These are phyloP conservation scores for Tholera decimalis DNA, from an alignment of 2,888 invertebrate genomes.

Conservation along the genomic window DNA sequence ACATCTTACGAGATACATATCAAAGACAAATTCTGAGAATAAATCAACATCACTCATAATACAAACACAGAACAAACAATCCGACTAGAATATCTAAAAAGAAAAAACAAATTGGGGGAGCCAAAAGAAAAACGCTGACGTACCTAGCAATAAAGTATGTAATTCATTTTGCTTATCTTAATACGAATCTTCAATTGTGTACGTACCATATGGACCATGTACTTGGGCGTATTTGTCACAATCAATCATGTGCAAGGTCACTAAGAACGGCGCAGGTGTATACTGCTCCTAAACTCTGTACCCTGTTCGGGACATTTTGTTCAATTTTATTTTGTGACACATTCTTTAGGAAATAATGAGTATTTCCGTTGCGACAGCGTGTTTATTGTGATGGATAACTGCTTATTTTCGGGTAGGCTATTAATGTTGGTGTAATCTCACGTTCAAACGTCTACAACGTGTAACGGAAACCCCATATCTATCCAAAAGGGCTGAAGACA, in stretches of 20 bases:
- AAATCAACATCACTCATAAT: not conserved
- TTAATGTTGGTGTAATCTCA: not conserved
- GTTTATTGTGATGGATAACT: constrained; percentile 42
- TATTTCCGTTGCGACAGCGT: constrained; percentile 27
- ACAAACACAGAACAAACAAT: constrained; percentile 9
- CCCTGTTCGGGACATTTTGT: constrained; percentile 41
- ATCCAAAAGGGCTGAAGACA: no score
- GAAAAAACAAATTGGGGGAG: constrained; percentile 45
- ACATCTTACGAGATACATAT: not conserved
- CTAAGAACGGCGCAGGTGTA: constrained; percentile 66
- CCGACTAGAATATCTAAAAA: constrained; percentile 9
- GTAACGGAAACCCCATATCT: no score
- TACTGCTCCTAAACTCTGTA: constrained; percentile 64
- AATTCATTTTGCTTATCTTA: constrained; percentile 83
- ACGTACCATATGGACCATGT: constrained; percentile 61
- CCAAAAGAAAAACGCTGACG: constrained; percentile 54
- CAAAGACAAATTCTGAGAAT: constrained; percentile 2
- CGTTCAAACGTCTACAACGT: not conserved
- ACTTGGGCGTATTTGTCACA: constrained; percentile 80
- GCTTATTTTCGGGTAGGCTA: not conserved
- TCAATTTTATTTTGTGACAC: constrained; percentile 52
- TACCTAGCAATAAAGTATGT: constrained; percentile 42
- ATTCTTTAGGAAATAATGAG: constrained; percentile 47
- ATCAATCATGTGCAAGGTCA: constrained; percentile 86
- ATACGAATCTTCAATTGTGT: constrained; percentile 76